These are phyloP conservation scores for Epinephelus awoara DNA, from an alignment of 2,797 vertebrate genomes.

Conservation along the genomic window DNA sequence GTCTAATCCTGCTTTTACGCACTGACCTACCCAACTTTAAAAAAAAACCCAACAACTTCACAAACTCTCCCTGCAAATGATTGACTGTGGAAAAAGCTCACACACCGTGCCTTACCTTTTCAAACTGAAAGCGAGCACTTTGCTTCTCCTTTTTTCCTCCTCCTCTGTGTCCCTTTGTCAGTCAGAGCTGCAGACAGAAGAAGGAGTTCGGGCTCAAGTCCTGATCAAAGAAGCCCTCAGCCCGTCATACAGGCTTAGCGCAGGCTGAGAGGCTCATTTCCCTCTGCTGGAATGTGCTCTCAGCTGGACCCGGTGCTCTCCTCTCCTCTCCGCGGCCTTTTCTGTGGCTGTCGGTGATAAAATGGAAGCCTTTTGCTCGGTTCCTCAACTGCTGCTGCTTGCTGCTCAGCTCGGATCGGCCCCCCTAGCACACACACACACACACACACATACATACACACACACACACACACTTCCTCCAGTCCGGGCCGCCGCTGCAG, in stretches of 20 bases:
- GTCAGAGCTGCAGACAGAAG: constrained; percentile 53
- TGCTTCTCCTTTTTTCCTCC: constrained; percentile 19
- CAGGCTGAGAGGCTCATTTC: constrained; percentile 70
- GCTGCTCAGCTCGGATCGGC: constrained; percentile 25
- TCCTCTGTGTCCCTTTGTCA: constrained; percentile 45
- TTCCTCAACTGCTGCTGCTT: constrained; percentile 28
- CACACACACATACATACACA: constrained; percentile 21
- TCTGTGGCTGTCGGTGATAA: constrained; percentile 5
- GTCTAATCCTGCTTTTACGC: constrained; percentile 54
- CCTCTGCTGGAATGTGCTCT: constrained; percentile 70
- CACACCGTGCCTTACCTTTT: constrained; percentile 74
- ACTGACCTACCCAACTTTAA: constrained; percentile 25
- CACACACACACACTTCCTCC: constrained; percentile 62
- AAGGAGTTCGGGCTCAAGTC: constrained; percentile 54
- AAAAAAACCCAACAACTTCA: too few relatives aligned
- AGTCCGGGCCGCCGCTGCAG: constrained; percentile 65
- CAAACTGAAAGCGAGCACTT: constrained; percentile 35
- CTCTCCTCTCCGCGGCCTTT: not conserved
- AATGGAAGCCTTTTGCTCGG: constrained; percentile 20
- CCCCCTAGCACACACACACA: not conserved
- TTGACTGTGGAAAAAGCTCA: constrained; percentile 31
- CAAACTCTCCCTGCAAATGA: constrained; percentile 39
- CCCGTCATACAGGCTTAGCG: constrained; percentile 72
- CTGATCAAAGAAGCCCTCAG: constrained; percentile 57
- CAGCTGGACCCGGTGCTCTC: constrained; percentile 10